phyloP scores from a whole-genome alignment of 2,888 invertebrate genomes.

The Tachina lurida region DNA sequence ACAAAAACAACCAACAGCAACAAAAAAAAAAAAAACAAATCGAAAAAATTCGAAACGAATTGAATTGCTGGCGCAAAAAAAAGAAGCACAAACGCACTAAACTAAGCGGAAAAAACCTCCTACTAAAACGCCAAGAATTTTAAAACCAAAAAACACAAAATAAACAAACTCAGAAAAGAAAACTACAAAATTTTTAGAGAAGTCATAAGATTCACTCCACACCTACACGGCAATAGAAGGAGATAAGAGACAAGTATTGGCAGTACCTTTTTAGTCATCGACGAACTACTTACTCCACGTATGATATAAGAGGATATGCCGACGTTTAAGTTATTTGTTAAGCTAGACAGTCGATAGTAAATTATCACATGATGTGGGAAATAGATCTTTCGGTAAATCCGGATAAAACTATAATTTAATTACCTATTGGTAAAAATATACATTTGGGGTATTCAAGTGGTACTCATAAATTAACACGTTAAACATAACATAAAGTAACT shows the following conservation, averaged over 20 bases:
- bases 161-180: slow-evolving; percentile 10
- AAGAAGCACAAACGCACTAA: not conserved
- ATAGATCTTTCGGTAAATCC: no score
- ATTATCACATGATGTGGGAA: no score
- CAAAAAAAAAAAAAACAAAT: not conserved
- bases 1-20: slow-evolving; percentile 27
- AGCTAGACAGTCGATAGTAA: no score
- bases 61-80: slow-evolving; percentile 44
- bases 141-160: slow-evolving; percentile 52
- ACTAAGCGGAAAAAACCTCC: slow-evolving; percentile 47
- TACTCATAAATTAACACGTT: no score
- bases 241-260: not conserved
- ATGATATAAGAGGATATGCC: no score
- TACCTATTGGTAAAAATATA: no score
- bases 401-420: no score
- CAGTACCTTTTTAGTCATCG: no score
- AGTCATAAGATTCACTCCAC: slow-evolving; percentile 39
- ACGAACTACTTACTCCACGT: no score
- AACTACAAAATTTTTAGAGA: not conserved
- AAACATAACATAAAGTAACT: no score
- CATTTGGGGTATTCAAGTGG: no score
- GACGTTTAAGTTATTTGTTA: no score
- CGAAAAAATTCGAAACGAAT: slow-evolving; percentile 47
- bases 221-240: slow-evolving; percentile 12
- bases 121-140: slow-evolving; percentile 60